Conservation (phyloP, 1,140 invertebrate genomes). For the Euura lappo region DNA sequence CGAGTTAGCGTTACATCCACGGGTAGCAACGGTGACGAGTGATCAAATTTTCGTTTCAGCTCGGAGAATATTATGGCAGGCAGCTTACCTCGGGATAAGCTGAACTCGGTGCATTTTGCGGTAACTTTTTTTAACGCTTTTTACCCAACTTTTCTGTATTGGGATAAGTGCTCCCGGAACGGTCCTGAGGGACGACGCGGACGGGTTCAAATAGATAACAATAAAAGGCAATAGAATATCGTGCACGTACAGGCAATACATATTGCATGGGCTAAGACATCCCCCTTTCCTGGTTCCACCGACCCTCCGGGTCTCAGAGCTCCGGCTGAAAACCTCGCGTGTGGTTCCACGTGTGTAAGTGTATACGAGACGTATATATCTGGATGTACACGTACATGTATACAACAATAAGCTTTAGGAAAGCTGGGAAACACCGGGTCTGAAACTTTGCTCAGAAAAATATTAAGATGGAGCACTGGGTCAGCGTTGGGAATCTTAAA, state of each 20-base stretch:
- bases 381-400: neutral
- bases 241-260: slow-evolving; percentile 31
- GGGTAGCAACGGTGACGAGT: neutral
- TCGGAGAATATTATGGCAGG: no score
- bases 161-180: neutral
- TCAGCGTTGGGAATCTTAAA: neutral
- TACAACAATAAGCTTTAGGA: neutral
- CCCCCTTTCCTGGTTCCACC: neutral
- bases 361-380: neutral
- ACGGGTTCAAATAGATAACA: slow-evolving; percentile 14
- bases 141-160: neutral
- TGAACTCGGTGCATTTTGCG: neutral
- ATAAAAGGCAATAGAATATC: slow-evolving; percentile 37
- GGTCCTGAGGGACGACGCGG: slow-evolving; percentile 11
- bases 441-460: neutral
- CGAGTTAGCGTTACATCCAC: neutral
- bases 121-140: neutral
- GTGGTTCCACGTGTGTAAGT: neutral
- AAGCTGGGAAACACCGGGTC: neutral
- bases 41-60: no score
- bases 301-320: neutral
- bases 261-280: slow-evolving; percentile 26
- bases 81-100: neutral
- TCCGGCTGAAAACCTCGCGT: neutral
- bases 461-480: slow-evolving; percentile 4